Evolutionary conservation across 1,140 invertebrate genomes (phyloP), one percentile per base, ranked within the genome.

Genomic region (Brachionus koreanus): DNA sequence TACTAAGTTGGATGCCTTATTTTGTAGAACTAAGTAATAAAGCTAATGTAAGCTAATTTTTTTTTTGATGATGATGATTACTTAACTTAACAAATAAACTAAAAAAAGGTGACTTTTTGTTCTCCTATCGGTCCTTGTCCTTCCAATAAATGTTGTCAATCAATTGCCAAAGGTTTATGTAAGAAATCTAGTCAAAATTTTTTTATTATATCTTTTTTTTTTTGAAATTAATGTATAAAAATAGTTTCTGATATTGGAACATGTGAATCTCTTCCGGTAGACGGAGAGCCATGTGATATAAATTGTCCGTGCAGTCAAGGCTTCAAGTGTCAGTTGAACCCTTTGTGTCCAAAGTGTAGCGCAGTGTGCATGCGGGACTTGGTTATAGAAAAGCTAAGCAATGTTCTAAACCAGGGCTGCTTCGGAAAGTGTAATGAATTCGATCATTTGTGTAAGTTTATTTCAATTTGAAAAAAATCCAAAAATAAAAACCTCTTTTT

Each of bases 101-200:
- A n/a, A n/a, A 35, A 5, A n/a, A 74, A 74, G 25, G 69, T 74
- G 23, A 74, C 69, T n/a, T 74, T n/a, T 74, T 74, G 69, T 33
- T 13, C 39, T 25, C 37, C 37, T 19, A 29, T 74, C 4, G 69
- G 69, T 12, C 42, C 69, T 5, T 74, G 69, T 74, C 69, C 69
- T 46, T 19, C 69, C 0, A 29, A 29, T 29, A 43, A 46, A 33
- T 74, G 69, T 25, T 74, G 69, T 42, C 37, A 74, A 49, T 10
- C 69, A 12, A 43, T 74, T 12, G n/a, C 39, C n/a, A 74, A 35
- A 46, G 69, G 69, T 25, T 46, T 74, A 74, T 74, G 69, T 74
- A 74, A 46, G 43, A 10, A 33, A 33, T 33, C 23, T 25, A 65
- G 29, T 12, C 33, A 23, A 67, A 35, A 67, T 35, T 6, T 13